These are phyloP conservation scores for Lagorchestes hirsutus DNA, from an alignment of 2,797 vertebrate species.

Conservation along the genomic window DNA sequence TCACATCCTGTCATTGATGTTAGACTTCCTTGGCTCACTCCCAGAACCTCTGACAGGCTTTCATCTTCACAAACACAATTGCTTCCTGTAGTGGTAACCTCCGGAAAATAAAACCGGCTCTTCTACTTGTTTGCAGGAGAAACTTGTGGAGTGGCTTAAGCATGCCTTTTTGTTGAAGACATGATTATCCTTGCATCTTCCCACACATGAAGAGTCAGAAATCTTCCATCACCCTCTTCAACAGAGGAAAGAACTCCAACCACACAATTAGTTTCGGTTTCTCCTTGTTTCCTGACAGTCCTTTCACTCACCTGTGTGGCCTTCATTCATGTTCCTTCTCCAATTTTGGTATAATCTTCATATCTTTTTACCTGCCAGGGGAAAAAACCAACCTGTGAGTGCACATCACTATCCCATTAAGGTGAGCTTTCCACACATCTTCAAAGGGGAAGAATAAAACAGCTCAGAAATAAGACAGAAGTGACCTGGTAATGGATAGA, in stretches of 20 bases:
- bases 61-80: constrained; percentile 79
- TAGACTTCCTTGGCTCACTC: constrained; percentile 66
- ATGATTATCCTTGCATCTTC: constrained; percentile 50
- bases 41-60: constrained; percentile 76
- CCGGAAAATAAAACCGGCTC: constrained; percentile 67
- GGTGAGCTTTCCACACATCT: constrained; percentile 4
- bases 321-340: constrained; percentile 29
- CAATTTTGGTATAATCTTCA: constrained; percentile 50
- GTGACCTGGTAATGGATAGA: not conserved
- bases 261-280: constrained; percentile 70
- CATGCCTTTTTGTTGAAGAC: constrained; percentile 64
- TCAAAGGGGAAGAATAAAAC: not conserved
- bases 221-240: constrained; percentile 51
- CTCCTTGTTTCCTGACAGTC: constrained; percentile 49
- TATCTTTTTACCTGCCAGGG: constrained; percentile 46
- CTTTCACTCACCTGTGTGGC: constrained; percentile 76
- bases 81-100: constrained; percentile 76
- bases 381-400: constrained; percentile 26
- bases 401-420: not conserved
- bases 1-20: constrained; percentile 71
- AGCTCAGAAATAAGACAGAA: not conserved
- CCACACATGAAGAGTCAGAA: constrained; percentile 62
- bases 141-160: constrained; percentile 35
- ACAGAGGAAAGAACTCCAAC: constrained; percentile 63
- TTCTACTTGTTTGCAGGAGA: constrained; percentile 57